phyloP scores from a whole-genome alignment of 2,113 vertebrate genomes.

The Anguilla rostrata region DNA sequence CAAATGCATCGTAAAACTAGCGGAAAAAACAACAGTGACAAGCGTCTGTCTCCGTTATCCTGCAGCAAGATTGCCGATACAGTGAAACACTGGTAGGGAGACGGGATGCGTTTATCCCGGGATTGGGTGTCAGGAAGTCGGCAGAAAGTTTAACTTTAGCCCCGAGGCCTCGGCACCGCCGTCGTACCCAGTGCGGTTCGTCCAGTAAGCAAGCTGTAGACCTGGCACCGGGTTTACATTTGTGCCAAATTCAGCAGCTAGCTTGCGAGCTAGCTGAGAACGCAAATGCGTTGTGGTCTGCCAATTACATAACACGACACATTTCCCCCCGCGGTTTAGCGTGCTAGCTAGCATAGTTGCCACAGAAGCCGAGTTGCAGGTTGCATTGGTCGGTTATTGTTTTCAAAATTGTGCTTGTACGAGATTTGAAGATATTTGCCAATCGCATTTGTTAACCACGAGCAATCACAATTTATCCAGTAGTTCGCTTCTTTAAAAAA shows the following conservation, averaged over 20 bases:
- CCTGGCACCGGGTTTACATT: background rate
- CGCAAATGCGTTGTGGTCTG: background rate
- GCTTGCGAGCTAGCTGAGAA: background rate
- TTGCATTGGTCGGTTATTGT: background rate
- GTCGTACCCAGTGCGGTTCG: background rate
- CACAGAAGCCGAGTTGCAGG: background rate
- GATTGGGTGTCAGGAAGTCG: background rate
- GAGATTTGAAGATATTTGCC: background rate
- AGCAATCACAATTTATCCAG: background rate
- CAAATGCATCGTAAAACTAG: background rate
- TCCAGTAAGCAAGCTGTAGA: background rate
- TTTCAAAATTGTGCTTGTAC: background rate
- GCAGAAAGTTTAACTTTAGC: background rate
- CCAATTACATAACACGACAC: background rate
- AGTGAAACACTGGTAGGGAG: background rate
- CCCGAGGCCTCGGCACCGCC: constrained; percentile 8
- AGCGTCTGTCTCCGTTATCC: background rate
- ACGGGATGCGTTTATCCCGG: background rate
- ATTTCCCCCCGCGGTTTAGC: background rate
- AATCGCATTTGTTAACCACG: background rate
- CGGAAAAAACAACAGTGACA: background rate
- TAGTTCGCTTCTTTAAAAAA: background rate
- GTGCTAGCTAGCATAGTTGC: background rate
- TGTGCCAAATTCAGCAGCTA: background rate
- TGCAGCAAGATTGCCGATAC: background rate